Base-by-base conservation (phyloP, 1,140 invertebrate genomes). In the Ephestia elutella region DNA sequence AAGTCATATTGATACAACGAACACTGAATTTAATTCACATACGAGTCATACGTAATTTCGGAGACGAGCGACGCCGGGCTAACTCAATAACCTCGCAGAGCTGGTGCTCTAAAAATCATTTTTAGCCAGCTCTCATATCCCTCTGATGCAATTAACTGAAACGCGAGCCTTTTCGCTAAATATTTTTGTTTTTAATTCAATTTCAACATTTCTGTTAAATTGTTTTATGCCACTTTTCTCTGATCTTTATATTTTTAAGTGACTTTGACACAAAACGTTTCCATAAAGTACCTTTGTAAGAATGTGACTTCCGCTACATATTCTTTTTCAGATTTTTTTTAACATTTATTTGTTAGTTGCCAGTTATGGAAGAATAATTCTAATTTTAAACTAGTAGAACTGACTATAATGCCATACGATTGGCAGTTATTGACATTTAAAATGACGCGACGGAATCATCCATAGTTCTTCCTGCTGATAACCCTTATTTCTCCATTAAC, bases 71-170 rank as follows among this genome's bases (percentile, higher is more conserved):
- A 44, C 7, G 38, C 38, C 38, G 15, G 15, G n/a, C 13, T 44
- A 44, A 44, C 38, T 15, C 38, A 44, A 44, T 44, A 44, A 44
- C 15, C 13, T 15, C n/a, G n/a, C 10, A 15, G 13, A n/a, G n/a
- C 5, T 15, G 13, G 38, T 13, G 38, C 38, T 44, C 38, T 44
- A 44, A 44, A 44, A 44, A 44, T 44, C 5, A 44, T 44, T 44
- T 35, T 44, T 44, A 44, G 38, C 38, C 38, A 7, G 38, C 38
- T 44, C 38, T 44, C 38, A 44, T 44, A 44, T 15, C 13, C 13
- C 13, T 15, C 38, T 44, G 38, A 44, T 44, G 38, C 38, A 44
- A 44, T 44, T 44, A 44, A 44, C 38, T 44, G 38, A 44, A 15
- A 44, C 13, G 38, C 13, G 38, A 44, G 38, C 38, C 38, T 44